Conservation (phyloP, 30 jellyfish, hydroid and myxozoan genomes). For the Turritopsis dohrnii region DNA sequence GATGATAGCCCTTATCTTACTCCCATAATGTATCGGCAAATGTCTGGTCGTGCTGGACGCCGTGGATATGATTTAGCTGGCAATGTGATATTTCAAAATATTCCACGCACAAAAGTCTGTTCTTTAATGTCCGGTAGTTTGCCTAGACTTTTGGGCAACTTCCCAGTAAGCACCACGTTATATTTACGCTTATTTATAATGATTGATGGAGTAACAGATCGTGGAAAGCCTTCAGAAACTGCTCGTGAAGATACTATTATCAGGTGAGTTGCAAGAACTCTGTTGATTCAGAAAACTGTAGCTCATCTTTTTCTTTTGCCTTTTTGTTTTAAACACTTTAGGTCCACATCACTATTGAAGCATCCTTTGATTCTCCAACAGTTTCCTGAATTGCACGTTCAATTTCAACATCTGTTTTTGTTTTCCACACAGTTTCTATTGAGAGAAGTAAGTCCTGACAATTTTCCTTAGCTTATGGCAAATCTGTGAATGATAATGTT, state of each 20-base stretch:
- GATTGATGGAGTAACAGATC: neutral
- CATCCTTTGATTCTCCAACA: slow-evolving; percentile 33
- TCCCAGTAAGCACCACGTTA: slow-evolving; percentile 8
- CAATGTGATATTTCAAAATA: slow-evolving; percentile 24
- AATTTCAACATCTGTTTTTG: slow-evolving; percentile 25
- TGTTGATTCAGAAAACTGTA: neutral
- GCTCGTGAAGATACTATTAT: slow-evolving; percentile 18
- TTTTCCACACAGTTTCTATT: slow-evolving; percentile 20
- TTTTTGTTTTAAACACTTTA: neutral
- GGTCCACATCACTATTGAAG: slow-evolving; percentile 19
- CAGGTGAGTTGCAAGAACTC: neutral
- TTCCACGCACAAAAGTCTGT: slow-evolving; percentile 4
- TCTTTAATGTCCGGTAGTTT: slow-evolving; percentile 25
- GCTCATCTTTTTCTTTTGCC: neutral
- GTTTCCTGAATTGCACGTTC: slow-evolving; percentile 16
- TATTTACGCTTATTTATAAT: slow-evolving; percentile 7
- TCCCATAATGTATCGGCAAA: slow-evolving; percentile 34
- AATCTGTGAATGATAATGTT: too few relatives aligned
- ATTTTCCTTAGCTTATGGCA: too few relatives aligned
- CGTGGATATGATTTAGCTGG: slow-evolving; percentile 45
- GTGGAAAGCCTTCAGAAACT: neutral
- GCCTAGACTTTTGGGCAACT: slow-evolving; percentile 28
- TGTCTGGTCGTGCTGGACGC: slow-evolving; percentile 55
- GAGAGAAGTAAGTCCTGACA: slow-evolving; percentile 24
- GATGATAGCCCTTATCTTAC: slow-evolving; percentile 31